Evolutionary conservation across 2,113 vertebrate species (phyloP).

Genomic region (Tupaia tana): DNA sequence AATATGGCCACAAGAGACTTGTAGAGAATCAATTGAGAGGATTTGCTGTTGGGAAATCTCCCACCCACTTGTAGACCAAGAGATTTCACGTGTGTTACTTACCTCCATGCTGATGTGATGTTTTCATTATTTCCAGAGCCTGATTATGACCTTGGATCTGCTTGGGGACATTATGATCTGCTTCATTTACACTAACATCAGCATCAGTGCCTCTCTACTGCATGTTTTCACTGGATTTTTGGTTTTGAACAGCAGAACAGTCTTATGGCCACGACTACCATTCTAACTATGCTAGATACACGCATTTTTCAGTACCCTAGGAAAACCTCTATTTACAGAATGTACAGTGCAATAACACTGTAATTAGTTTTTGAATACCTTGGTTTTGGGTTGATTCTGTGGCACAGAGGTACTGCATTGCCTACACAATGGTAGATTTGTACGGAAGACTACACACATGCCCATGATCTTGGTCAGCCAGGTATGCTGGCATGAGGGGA

Average conservation of each 20-base stretch:
- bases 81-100: background rate
- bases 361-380: too few species aligned
- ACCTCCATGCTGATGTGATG: background rate
- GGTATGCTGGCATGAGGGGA: too few species aligned
- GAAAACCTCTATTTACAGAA: background rate
- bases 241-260: background rate
- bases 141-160: background rate
- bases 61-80: background rate
- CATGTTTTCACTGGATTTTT: background rate
- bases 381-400: too few species aligned
- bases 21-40: background rate
- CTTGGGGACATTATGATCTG: background rate
- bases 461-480: too few species aligned
- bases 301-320: background rate
- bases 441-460: too few species aligned
- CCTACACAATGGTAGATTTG: too few species aligned
- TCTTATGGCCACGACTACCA: too few species aligned
- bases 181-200: background rate
- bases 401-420: too few species aligned
- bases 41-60: background rate
- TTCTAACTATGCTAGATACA: background rate
- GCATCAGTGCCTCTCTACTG: too few species aligned
- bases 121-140: too few species aligned
- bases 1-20: background rate
- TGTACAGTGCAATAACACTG: background rate